phyloP scores from a whole-genome alignment of 2,888 invertebrate genomes.

The Mamestra brassicae region DNA sequence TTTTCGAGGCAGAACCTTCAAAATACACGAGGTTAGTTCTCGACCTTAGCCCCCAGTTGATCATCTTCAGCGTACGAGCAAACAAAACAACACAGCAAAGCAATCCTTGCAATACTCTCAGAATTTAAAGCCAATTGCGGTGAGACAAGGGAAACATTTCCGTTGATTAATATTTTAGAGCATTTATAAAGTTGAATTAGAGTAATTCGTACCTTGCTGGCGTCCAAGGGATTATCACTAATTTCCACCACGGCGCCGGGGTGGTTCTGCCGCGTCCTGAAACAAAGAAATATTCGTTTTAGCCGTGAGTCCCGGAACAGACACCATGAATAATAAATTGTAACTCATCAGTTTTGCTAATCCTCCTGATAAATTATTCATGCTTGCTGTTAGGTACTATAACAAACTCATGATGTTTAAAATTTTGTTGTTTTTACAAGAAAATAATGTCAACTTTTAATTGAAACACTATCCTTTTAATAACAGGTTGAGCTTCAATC shows the following conservation, averaged over 20 bases:
- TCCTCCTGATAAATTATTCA: neutral
- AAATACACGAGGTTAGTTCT: too few relatives aligned
- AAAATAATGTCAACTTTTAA: neutral
- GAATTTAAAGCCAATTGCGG: neutral
- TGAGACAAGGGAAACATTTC: neutral
- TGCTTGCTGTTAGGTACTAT: neutral
- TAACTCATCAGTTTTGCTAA: constrained; percentile 8
- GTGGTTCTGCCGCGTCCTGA: constrained; percentile 97
- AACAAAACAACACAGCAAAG: neutral
- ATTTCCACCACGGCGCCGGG: constrained; percentile 99
- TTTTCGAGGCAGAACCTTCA: neutral
- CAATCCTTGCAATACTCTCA: neutral
- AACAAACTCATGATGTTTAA: neutral
- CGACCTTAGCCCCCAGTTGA: neutral
- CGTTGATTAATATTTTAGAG: neutral
- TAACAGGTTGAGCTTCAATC: constrained; percentile 13
- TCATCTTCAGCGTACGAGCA: neutral
- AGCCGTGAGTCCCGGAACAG: neutral
- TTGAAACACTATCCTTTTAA: neutral
- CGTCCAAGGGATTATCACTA: constrained; percentile 98
- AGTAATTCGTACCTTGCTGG: constrained; percentile 95
- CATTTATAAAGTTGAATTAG: neutral
- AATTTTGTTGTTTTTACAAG: neutral
- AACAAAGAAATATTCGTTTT: constrained; percentile 79
- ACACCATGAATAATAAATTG: constrained; percentile 13